These are phyloP conservation scores for Strigamia maritima DNA, from an alignment of 2,888 invertebrate genomes.

Conservation along the genomic window DNA sequence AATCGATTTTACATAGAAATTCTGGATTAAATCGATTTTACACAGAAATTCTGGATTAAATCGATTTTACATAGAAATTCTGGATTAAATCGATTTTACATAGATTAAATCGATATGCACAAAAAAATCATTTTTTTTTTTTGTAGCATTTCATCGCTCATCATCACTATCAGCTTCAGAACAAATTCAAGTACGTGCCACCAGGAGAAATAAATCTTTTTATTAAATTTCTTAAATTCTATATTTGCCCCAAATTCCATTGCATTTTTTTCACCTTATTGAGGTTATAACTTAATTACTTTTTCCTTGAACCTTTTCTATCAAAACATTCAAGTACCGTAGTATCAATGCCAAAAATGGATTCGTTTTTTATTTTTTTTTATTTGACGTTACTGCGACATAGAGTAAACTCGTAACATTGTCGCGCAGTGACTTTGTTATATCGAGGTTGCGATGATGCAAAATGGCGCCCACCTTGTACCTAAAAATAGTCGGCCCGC, in stretches of 20 bases:
- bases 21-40: too few species aligned
- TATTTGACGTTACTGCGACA: background rate
- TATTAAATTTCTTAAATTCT: slow-evolving; percentile 11
- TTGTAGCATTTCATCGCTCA: background rate
- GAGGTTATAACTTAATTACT: background rate
- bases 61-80: too few species aligned
- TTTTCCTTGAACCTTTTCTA: background rate
- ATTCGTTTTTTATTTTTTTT: background rate
- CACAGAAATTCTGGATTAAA: too few species aligned
- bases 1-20: too few species aligned
- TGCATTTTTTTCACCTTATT: background rate
- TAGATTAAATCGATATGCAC: too few species aligned
- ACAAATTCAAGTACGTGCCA: slow-evolving; percentile 40
- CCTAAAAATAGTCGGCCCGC: background rate
- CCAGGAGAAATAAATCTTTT: background rate
- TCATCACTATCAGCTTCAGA: slow-evolving; percentile 39
- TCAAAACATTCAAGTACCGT: background rate
- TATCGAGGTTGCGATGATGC: background rate
- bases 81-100: too few species aligned
- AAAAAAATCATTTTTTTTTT: too few species aligned
- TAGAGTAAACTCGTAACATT: background rate
- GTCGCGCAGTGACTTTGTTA: background rate
- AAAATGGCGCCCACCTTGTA: slow-evolving; percentile 4
- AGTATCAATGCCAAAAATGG: background rate
- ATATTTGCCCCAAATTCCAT: background rate